phyloP scores from a whole-genome alignment of 2,888 invertebrate species.

The Drosophila eohydei region DNA sequence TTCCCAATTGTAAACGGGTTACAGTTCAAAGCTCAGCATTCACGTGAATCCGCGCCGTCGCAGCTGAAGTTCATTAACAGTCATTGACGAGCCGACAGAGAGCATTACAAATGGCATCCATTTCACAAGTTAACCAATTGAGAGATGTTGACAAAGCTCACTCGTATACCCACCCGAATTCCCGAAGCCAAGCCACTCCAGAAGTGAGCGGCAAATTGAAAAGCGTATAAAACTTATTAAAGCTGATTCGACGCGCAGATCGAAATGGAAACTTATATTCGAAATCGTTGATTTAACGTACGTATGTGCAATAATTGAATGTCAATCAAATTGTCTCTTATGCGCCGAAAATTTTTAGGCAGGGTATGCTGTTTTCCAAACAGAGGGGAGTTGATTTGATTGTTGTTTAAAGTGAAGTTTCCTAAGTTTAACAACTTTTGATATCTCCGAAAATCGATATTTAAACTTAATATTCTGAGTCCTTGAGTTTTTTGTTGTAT shows the following conservation, averaged over 20 bases:
- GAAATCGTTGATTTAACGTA: not conserved
- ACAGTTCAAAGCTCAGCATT: constrained; percentile 56
- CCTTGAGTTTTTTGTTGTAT: no score
- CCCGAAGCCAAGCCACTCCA: constrained; percentile 1
- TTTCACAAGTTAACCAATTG: constrained; percentile 35
- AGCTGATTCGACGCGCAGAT: constrained; percentile 14
- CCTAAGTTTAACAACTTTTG: not conserved
- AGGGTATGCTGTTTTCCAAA: not conserved
- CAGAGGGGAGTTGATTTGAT: not conserved
- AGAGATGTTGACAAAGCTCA: constrained; percentile 15
- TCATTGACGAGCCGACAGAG: constrained; percentile 31
- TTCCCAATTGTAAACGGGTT: constrained; percentile 44
- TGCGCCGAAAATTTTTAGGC: not conserved
- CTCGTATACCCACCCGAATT: constrained; percentile 1
- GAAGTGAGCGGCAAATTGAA: constrained; percentile 24
- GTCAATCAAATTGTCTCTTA: constrained; percentile 40
- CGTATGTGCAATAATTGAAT: constrained; percentile 60
- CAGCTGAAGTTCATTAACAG: constrained; percentile 42
- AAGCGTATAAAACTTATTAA: constrained; percentile 39
- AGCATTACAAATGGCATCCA: constrained; percentile 28
- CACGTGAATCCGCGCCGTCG: constrained; percentile 34
- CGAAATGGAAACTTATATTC: constrained; percentile 11
- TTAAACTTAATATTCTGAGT: not conserved
- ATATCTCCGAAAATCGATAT: not conserved
- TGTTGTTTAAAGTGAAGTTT: not conserved